Base-by-base conservation (phyloP, 2,113 vertebrate species). In the Sisor rabdophorus region DNA sequence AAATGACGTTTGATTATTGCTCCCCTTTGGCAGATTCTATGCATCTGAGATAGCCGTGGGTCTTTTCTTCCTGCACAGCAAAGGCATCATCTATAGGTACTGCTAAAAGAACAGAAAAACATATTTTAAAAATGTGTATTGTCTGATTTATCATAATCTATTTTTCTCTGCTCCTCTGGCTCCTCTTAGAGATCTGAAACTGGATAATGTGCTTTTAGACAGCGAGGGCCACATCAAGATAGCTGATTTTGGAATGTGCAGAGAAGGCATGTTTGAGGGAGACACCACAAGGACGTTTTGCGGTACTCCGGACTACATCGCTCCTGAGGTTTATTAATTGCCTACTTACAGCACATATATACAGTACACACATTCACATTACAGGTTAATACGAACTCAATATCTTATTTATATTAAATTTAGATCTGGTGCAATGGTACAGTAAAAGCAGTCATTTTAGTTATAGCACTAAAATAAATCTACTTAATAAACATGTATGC, bases 161-260 rank as follows among this genome's bases (percentile, higher is more conserved):
- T 69, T 10, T 71, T 44, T 58, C 36, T 13, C 53, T 56, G 17
- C 82, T 71, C 84, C 52, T 71, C 40, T 48, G 11, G 58, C 15
- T 32, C 26, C 13, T 32, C 4, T 19, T 82, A 97, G 95, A 87
- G 95, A 96, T 83, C 90, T 97, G 64, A 96, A 97, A 87, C 89
- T 96, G 88, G 95, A 96, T 78, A 96, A 97, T 1, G 94, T 97
- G 73, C 92, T 97, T 89, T 86, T 95, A 55, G 95, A 97, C 79
- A 92, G 92, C 0, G 92, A 95, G 55, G 94, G 95, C 8, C 95
- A 96, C 89, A 95, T 95, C 77, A 97, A 97, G 86, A 95, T 97
- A 22, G 94, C 95, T 0, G 95, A 97, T 82, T 96, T 95, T 0
- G 95, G 95, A 75, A 96, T 97, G 95, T 96, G 95, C 84, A 94